phyloP scores from a whole-genome alignment of 1,140 invertebrate species.

The Oppia nitens region DNA sequence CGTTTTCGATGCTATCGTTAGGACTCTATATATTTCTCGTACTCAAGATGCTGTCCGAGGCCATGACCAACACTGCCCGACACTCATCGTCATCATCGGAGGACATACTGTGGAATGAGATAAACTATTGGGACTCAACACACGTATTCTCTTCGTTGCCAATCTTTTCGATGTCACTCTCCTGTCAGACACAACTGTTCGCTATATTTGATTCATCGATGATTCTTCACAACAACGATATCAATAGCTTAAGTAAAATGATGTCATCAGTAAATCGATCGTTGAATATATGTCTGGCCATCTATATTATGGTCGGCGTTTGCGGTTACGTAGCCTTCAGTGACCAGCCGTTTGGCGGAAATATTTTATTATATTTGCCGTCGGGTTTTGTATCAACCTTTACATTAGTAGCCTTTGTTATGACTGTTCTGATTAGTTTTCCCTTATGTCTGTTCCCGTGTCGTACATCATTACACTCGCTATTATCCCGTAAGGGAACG shows the following conservation, averaged over 20 bases:
- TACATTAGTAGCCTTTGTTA: constrained; percentile 81
- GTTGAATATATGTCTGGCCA: constrained; percentile 73
- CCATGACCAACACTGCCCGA: constrained; percentile 9
- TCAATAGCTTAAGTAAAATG: constrained; percentile 71
- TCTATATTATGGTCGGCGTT: constrained; percentile 56
- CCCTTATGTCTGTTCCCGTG: constrained; percentile 93
- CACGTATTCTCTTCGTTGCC: constrained; percentile 76
- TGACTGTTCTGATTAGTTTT: constrained; percentile 86
- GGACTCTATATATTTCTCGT: constrained; percentile 54
- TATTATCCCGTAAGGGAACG: constrained; percentile 34
- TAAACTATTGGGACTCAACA: constrained; percentile 63
- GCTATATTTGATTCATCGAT: constrained; percentile 65
- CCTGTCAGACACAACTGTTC: constrained; percentile 92
- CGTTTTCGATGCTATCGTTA: constrained; percentile 71
- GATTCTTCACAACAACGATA: constrained; percentile 41
- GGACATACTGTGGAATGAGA: constrained; percentile 43
- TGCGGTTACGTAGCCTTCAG: constrained; percentile 90
- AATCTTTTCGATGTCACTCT: constrained; percentile 85
- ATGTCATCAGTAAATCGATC: constrained; percentile 68
- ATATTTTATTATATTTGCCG: constrained; percentile 70
- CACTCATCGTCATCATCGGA: constrained; percentile 25
- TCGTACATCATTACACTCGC: constrained; percentile 74
- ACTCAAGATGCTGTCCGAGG: constrained; percentile 16
- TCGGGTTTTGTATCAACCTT: constrained; percentile 59
- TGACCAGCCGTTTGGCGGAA: constrained; percentile 48